phyloP scores from a whole-genome alignment of 2,888 invertebrate genomes.

The Dicranocentrus wangi region DNA sequence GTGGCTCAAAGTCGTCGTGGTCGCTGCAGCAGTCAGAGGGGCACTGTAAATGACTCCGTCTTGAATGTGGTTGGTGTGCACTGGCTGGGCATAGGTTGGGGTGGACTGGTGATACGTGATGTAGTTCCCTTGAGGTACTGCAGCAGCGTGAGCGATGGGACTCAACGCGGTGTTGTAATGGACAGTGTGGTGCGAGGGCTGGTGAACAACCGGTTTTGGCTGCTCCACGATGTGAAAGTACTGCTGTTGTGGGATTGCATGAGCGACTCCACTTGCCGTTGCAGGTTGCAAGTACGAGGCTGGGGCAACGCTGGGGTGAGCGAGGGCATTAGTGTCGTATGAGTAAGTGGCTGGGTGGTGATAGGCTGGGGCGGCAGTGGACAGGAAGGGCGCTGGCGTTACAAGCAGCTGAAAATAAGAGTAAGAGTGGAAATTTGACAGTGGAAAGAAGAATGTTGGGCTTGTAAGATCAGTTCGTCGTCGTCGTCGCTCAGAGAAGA shows the following conservation, averaged over 20 bases:
- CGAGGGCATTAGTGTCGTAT: constrained; percentile 58
- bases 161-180: constrained; percentile 59
- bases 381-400: constrained; percentile 39
- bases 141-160: constrained; percentile 33
- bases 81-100: constrained; percentile 31
- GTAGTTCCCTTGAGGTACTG: constrained; percentile 44
- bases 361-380: neutral
- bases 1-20: constrained; percentile 38
- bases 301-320: constrained; percentile 58
- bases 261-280: constrained; percentile 44
- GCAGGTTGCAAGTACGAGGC: constrained; percentile 38
- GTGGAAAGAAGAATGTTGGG: constrained; percentile 41
- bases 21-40: constrained; percentile 27
- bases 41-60: constrained; percentile 63
- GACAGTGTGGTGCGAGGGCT: constrained; percentile 19
- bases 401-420: constrained; percentile 45
- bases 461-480: no score
- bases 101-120: constrained; percentile 33
- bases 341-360: neutral
- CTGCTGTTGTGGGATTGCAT: constrained; percentile 63
- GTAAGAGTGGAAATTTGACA: constrained; percentile 24
- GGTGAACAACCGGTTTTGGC: constrained; percentile 30
- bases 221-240: constrained; percentile 46
- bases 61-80: constrained; percentile 56
- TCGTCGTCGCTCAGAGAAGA: constrained; percentile 33